Evolutionary conservation across 1,140 invertebrate genomes (phyloP).

Genomic region (Subanguina moxae): DNA sequence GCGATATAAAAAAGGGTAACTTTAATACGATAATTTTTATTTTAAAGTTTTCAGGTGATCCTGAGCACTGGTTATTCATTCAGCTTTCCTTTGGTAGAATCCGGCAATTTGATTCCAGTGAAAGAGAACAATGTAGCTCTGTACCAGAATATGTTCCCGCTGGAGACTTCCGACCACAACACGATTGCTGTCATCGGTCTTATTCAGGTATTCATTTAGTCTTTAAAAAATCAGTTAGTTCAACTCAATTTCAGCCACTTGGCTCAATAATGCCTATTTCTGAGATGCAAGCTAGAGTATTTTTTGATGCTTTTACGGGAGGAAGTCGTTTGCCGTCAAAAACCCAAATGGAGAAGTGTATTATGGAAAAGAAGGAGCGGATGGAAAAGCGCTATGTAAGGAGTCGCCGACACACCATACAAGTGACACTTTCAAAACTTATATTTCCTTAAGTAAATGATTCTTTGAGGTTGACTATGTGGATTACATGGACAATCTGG

Average conservation of each 20-base stretch:
- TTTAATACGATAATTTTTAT: background rate
- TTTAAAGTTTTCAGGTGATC: constrained; percentile 47
- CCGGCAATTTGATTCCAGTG: constrained; percentile 40
- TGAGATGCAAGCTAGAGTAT: constrained; percentile 62
- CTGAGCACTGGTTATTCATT: constrained; percentile 44
- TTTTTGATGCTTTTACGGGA: constrained; percentile 39
- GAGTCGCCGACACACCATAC: constrained; percentile 39
- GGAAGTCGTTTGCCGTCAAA: constrained; percentile 16
- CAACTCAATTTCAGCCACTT: constrained; percentile 56
- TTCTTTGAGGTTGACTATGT: constrained; percentile 40
- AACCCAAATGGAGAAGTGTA: constrained; percentile 23
- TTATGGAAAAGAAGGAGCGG: background rate
- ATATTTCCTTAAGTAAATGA: background rate
- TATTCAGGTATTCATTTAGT: constrained; percentile 56
- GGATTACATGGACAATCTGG: constrained; percentile 46
- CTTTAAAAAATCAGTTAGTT: constrained; percentile 3
- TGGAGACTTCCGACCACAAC: constrained; percentile 56
- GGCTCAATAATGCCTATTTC: constrained; percentile 64
- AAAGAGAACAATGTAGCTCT: constrained; percentile 61
- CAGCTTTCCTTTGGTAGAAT: constrained; percentile 36
- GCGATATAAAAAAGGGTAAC: no score
- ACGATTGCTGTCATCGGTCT: constrained; percentile 64
- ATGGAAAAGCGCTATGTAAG: constrained; percentile 34
- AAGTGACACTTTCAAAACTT: constrained; percentile 17
- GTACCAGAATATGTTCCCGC: constrained; percentile 61